Conservation (phyloP, 2,888 invertebrate genomes). For the Lobophora halterata region DNA sequence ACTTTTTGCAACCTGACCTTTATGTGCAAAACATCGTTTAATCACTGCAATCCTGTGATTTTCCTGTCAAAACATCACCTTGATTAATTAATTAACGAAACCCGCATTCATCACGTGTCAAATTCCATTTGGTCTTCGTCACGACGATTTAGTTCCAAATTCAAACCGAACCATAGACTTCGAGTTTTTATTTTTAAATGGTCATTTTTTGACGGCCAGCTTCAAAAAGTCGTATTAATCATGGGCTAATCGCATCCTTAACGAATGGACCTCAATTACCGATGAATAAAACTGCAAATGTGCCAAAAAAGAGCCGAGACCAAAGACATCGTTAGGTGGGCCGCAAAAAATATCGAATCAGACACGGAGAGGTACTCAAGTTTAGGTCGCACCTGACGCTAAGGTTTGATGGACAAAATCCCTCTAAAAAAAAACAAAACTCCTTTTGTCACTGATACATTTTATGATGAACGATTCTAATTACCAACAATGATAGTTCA, state of each 20-base stretch:
- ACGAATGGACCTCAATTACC: slow-evolving; percentile 76
- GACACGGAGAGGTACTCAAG: slow-evolving; percentile 41
- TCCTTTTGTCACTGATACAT: too few species aligned
- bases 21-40: slow-evolving; percentile 28
- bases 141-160: slow-evolving; percentile 35
- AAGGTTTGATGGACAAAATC: neutral
- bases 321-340: slow-evolving; percentile 62
- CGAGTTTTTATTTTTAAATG: slow-evolving; percentile 30
- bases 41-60: slow-evolving; percentile 30
- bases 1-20: slow-evolving; percentile 22
- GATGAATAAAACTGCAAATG: slow-evolving; percentile 63
- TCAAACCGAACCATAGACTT: slow-evolving; percentile 19
- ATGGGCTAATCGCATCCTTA: slow-evolving; percentile 75
- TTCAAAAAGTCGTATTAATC: slow-evolving; percentile 59
- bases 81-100: slow-evolving; percentile 44
- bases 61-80: slow-evolving; percentile 33
- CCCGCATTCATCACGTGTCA: slow-evolving; percentile 48
- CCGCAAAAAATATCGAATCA: slow-evolving; percentile 57
- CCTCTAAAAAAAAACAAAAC: neutral
- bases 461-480: too few species aligned
- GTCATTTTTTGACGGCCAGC: slow-evolving; percentile 35
- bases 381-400: slow-evolving; percentile 20
- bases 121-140: slow-evolving; percentile 53
- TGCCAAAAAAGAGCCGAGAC: slow-evolving; percentile 59
- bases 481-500: too few species aligned